Evolutionary conservation across 1,140 invertebrate species (phyloP), one percentile per base, ranked within the genome.

Genomic region (Aphaenogaster ashmeadi): DNA sequence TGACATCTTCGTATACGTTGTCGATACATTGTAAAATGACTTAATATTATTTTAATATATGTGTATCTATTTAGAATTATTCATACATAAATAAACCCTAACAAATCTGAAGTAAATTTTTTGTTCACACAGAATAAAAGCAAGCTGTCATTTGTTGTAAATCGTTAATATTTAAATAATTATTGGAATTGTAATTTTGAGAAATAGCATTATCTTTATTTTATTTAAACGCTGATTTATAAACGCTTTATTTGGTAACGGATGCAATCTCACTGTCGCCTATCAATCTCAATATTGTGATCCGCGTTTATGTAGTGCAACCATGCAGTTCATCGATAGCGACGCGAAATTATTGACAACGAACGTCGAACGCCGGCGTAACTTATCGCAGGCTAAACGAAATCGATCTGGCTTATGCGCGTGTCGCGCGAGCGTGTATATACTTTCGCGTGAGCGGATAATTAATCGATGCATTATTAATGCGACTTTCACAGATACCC

Each of bases 381-480:
- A 74, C 69, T 84, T 84, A 84, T 75, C 54, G 33, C 44, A n/a
- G 5, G 54, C 69, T 84, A 75, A 83, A 75, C 69, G 58, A 89
- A 89, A 89, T 89, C 78, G 88, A 89, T 89, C 88, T 52, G 50
- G 74, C 78, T 52, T 38, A 72, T 47, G 60, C n/a, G 74, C 52
- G 64, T 72, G 54, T 89, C 88, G 74, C 58, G 78, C 44, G 52
- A 71, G 52, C 7, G 54, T 78, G 60, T 66, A n/a, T 69, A 67
- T 74, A 60, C 60, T 52, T 62, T 56, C 74, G 79, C 78, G 83
- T 89, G 86, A 89, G 60, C 88, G 74, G 88, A 89, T 89, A 89
- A 90, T 90, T 90, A 90, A 90, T 90, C 78, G 85, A 85, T 90
- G 88, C 80, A 90, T 90, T 90, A 90, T 90, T 90, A 90, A 89